phyloP scores from a whole-genome alignment of 2,113 vertebrate species.

The Pterocles orientalis region DNA sequence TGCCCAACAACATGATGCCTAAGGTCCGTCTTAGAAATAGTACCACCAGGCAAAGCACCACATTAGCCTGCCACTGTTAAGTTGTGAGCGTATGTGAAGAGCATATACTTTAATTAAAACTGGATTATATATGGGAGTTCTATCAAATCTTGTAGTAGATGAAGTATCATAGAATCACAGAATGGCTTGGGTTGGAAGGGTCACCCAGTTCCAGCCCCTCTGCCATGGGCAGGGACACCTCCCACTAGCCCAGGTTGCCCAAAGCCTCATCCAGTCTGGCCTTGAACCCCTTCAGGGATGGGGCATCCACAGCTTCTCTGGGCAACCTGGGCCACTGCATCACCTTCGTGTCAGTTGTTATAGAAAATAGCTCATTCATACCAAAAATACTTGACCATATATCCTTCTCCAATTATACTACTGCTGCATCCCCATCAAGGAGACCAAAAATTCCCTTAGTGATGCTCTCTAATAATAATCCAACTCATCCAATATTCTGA shows the following conservation, averaged over 20 bases:
- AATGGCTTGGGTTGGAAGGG: too few species aligned
- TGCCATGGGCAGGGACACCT: too few species aligned
- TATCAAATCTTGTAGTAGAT: not conserved
- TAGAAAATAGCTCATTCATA: not conserved
- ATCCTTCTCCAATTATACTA: not conserved
- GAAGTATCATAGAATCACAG: not conserved
- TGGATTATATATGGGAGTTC: not conserved
- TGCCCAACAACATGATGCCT: not conserved
- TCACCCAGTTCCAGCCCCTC: too few species aligned
- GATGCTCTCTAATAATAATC: not conserved
- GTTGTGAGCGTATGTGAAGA: not conserved
- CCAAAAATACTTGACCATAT: not conserved
- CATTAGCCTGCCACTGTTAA: not conserved
- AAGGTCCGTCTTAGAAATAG: not conserved
- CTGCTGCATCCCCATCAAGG: not conserved
- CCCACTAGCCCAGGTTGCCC: too few species aligned
- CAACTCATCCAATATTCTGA: not conserved
- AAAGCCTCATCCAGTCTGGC: too few species aligned
- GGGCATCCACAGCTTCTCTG: too few species aligned
- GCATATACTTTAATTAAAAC: not conserved
- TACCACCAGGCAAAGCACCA: not conserved
- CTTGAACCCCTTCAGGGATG: too few species aligned
- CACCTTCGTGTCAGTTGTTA: not conserved
- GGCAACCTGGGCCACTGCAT: too few species aligned
- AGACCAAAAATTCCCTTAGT: not conserved